Evolutionary conservation across 1,140 invertebrate genomes (phyloP), one percentile per base, ranked within the genome.

Genomic region (Oscheius sp.): DNA sequence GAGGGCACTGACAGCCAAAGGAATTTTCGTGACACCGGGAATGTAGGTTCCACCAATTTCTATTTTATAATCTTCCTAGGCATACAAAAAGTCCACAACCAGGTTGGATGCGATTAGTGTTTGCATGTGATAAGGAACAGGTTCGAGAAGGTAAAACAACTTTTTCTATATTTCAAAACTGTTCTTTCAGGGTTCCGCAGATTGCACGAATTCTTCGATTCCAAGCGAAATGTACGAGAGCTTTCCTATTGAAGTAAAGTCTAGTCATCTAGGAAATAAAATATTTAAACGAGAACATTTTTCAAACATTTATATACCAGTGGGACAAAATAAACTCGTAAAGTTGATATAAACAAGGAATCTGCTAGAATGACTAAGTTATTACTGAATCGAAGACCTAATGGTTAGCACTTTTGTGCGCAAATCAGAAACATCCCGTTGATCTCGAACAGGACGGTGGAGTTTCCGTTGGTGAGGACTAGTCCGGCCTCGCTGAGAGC

Each of bases 381-480:
- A n/a, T n/a, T n/a, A n/a, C n/a, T n/a, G n/a, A n/a, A n/a, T n/a
- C n/a, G n/a, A n/a, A 55, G 7, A 55, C 10, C 38, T 42, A 42
- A 10, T 42, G 10, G n/a, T 42, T 42, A n/a, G 38, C 38, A 7
- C 45, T 80, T 80, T 59, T 80, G 63, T 32, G 73, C 72, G 42
- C 64, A 76, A 38, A 80, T 67, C 32, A 80, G 38, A 42, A 81
- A 80, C 79, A 80, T 80, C 61, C 79, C 79, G 68, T 80, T 80
- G 52, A 81, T 72, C 55, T 80, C 78, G 55, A 68, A 81, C 32
- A 79, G 73, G 13, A 73, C 52, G 29, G 58, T 63, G 10, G 45
- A 46, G 20, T 67, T 42, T 45, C 77, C 45, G 26, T 81, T 75
- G 7, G 74, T 71, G 3, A 71, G 34, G n/a, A 32, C 18, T 0